phyloP scores from a whole-genome alignment of 2,797 vertebrate genomes.

The Kryptolebias ocellatus region DNA sequence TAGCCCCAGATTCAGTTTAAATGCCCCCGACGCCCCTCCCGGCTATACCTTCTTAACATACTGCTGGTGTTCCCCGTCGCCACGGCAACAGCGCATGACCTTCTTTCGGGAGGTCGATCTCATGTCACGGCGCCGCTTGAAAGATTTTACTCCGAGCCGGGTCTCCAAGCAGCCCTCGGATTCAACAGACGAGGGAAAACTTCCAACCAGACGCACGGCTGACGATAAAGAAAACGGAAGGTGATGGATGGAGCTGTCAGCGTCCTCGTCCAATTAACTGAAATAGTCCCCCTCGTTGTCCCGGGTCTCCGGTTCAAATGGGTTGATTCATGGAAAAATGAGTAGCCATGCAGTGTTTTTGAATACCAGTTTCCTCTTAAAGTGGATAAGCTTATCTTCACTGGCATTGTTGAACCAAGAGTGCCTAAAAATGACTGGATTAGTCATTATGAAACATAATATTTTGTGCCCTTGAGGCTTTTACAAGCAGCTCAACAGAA shows the following conservation, averaged over 20 bases:
- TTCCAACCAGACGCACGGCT: constrained; percentile 60
- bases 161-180: constrained; percentile 50
- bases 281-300: constrained; percentile 59
- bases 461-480: background rate
- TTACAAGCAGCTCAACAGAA: background rate
- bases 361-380: constrained; percentile 14
- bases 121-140: constrained; percentile 61
- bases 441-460: background rate
- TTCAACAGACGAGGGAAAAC: constrained; percentile 69
- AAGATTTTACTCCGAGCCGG: constrained; percentile 57
- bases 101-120: constrained; percentile 69
- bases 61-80: constrained; percentile 70
- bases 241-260: constrained; percentile 71
- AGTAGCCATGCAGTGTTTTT: constrained; percentile 30
- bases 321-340: constrained; percentile 52
- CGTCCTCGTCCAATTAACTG: constrained; percentile 69
- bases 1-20: constrained; percentile 54
- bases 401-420: constrained; percentile 3
- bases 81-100: constrained; percentile 69
- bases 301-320: constrained; percentile 35
- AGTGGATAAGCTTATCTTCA: constrained; percentile 24
- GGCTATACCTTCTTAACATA: constrained; percentile 69
- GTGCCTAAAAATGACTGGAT: too few species aligned
- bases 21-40: constrained; percentile 17
- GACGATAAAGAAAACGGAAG: constrained; percentile 56